Evolutionary conservation across 2,888 invertebrate species (phyloP).

Genomic region (Branchellion lobata): DNA sequence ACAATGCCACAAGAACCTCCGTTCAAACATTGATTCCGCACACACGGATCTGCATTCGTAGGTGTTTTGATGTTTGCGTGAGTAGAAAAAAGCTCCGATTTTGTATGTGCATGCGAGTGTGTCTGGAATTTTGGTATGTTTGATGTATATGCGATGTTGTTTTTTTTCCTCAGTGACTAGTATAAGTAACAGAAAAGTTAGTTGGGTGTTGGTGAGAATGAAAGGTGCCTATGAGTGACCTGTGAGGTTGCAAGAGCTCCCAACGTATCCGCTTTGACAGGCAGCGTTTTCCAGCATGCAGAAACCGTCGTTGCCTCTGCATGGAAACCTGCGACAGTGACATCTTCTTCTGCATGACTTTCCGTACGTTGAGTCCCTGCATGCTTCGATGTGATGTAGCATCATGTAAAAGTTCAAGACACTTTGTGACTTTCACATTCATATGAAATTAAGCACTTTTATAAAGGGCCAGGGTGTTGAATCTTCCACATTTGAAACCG

Average conservation of each 20-base stretch:
- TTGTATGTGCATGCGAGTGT: too few relatives aligned
- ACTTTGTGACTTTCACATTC: not conserved
- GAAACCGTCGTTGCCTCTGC: slow-evolving; percentile 21
- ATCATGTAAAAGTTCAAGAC: not conserved
- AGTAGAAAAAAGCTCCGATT: too few relatives aligned
- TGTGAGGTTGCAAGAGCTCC: slow-evolving; percentile 40
- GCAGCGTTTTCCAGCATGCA: not conserved
- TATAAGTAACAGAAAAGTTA: too few relatives aligned
- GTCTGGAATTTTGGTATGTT: too few relatives aligned
- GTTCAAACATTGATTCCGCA: not conserved
- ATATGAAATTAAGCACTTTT: too few relatives aligned
- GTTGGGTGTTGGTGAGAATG: too few relatives aligned
- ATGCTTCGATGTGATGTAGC: not conserved
- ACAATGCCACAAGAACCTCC: not conserved
- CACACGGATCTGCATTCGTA: slow-evolving; percentile 26
- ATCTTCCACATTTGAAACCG: slow-evolving; percentile 26
- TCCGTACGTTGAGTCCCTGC: slow-evolving; percentile 7
- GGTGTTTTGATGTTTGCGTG: too few relatives aligned
- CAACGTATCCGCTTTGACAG: slow-evolving; percentile 9
- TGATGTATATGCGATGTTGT: too few relatives aligned
- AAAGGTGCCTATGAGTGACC: slow-evolving; percentile 1
- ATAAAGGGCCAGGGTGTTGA: slow-evolving; percentile 24
- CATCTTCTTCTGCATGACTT: not conserved
- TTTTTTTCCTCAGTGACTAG: too few relatives aligned
- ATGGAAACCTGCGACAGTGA: not conserved